A percentile compares a stretch with the other conserved stretches of the same genome.
Evolutionary conservation across 1,140 invertebrate species (phyloP).

Genomic region (Latrodectus geometricus): DNA sequence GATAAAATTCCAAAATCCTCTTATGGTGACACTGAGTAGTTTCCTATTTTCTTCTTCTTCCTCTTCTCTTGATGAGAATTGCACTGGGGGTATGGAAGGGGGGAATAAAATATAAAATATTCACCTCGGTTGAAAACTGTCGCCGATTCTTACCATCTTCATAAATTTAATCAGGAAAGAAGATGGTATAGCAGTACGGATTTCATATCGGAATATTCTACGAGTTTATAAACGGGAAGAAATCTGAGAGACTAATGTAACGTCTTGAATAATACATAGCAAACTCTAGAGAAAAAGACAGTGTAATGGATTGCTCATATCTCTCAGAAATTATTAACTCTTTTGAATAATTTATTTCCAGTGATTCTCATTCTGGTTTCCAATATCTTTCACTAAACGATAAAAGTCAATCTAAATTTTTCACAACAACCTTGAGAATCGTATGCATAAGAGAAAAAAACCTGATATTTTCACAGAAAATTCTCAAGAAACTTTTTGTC

Average conservation of each 20-base stretch:
- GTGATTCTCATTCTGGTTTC: too few relatives aligned
- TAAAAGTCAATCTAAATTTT: too few relatives aligned
- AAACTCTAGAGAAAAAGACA: background rate
- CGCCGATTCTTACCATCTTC: background rate
- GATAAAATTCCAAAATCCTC: slow-evolving; percentile 1
- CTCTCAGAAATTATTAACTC: background rate
- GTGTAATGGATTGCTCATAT: background rate
- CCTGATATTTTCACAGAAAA: too few relatives aligned
- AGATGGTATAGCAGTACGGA: background rate
- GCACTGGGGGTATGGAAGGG: background rate
- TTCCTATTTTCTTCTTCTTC: background rate
- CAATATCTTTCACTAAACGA: too few relatives aligned
- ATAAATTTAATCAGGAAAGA: background rate
- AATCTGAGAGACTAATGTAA: background rate
- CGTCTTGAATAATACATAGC: background rate
- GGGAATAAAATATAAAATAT: background rate
- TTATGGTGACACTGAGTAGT: background rate
- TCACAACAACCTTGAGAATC: too few relatives aligned
- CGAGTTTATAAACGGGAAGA: background rate
- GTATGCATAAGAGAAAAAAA: too few relatives aligned
- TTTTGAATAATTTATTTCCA: too few relatives aligned
- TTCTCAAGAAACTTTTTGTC: too few relatives aligned
- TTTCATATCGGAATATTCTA: background rate
- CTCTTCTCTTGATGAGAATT: background rate
- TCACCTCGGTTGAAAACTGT: background rate